Percentiles rank a stretch among this genome's conserved stretches.
phyloP scores from a whole-genome alignment of 2,113 vertebrate species.

The Oryzias melastigma region DNA sequence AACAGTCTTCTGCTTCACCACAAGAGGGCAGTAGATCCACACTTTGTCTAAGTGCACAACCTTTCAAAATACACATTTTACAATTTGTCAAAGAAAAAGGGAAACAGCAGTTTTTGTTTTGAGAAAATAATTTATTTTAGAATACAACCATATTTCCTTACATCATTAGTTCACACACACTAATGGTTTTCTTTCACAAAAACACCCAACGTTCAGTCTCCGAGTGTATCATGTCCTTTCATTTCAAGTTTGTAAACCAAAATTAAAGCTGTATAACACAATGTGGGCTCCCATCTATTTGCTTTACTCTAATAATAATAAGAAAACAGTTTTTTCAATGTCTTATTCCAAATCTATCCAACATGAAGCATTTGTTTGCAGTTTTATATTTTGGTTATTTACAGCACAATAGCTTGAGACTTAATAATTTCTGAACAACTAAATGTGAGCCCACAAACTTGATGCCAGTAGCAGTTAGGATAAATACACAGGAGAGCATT shows the following conservation, averaged over 20 bases:
- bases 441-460: conserved; percentile 16
- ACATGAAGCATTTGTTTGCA: too few species aligned
- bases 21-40: too few species aligned
- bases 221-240: conserved; percentile 44
- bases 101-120: conserved; percentile 49
- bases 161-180: conserved; percentile 69
- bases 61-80: not conserved
- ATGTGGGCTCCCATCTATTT: conserved; percentile 12
- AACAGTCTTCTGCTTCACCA: too few species aligned
- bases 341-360: not conserved
- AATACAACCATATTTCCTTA: conserved; percentile 70
- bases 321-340: not conserved
- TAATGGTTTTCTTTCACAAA: conserved; percentile 54
- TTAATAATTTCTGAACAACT: conserved; percentile 10
- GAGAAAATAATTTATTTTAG: conserved; percentile 82
- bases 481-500: conserved; percentile 37
- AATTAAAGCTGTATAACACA: conserved; percentile 49
- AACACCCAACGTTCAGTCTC: conserved; percentile 53
- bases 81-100: not conserved
- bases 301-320: not conserved
- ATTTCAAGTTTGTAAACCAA: conserved; percentile 22
- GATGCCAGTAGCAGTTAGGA: conserved; percentile 24
- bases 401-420: conserved; percentile 11
- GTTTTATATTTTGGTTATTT: not conserved
- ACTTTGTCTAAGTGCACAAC: too few species aligned